Evolutionary conservation across 2,797 vertebrate species (phyloP).

Genomic region (Capromys pilorides): DNA sequence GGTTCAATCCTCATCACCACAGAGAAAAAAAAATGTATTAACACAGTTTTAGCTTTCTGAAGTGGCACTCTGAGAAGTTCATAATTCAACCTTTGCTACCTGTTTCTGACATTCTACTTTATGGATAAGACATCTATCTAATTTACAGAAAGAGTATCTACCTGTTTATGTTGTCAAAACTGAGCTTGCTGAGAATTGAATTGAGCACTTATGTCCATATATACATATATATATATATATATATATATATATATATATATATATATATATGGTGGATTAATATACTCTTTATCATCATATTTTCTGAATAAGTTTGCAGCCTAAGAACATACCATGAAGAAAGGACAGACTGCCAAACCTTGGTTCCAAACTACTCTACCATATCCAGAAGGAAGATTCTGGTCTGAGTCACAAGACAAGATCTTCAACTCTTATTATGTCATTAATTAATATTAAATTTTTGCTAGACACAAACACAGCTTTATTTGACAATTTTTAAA

Average conservation of each 20-base stretch:
- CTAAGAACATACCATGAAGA: neutral
- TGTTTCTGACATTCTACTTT: neutral
- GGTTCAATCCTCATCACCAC: neutral
- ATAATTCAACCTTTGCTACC: neutral
- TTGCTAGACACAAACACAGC: neutral
- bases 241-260: too few species aligned
- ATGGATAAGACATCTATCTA: neutral
- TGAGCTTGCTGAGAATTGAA: neutral
- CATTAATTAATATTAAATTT: neutral
- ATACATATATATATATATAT: too few species aligned
- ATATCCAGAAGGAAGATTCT: neutral
- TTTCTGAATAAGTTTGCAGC: neutral
- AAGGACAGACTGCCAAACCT: neutral
- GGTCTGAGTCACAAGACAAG: neutral
- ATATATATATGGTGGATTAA: neutral
- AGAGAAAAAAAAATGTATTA: neutral
- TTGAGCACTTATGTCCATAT: neutral
- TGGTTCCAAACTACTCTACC: neutral
- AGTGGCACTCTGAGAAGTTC: neutral
- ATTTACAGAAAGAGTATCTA: neutral
- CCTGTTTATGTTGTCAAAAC: neutral
- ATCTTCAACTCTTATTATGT: neutral
- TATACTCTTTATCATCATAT: neutral
- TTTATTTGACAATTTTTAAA: neutral
- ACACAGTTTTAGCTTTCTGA: neutral